Evolutionary conservation across 2,113 vertebrate species (phyloP).

Genomic region (Tychaedon coryphoeus): DNA sequence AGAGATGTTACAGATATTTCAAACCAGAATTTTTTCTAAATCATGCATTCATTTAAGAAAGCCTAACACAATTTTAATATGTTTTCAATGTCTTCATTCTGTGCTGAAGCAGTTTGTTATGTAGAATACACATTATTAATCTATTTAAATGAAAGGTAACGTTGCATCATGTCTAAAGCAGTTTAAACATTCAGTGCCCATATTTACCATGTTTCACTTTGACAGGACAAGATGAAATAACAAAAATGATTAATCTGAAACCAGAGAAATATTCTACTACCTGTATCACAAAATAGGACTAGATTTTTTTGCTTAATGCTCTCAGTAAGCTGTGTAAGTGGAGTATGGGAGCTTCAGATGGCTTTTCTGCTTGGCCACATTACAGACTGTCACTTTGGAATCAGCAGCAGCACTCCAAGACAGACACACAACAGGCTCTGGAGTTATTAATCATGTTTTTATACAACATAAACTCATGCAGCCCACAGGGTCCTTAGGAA

Average conservation of each 20-base stretch:
- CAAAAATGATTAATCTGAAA: constrained; percentile 52
- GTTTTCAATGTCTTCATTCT: constrained; percentile 34
- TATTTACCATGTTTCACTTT: constrained; percentile 47
- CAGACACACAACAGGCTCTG: not conserved
- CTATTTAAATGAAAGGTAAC: constrained; percentile 54
- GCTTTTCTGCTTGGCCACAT: not conserved
- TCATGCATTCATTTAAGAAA: constrained; percentile 33
- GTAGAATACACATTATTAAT: constrained; percentile 54
- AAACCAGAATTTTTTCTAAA: constrained; percentile 8
- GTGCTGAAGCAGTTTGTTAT: constrained; percentile 57
- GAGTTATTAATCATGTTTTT: not conserved
- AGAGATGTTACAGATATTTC: not conserved
- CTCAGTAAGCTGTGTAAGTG: not conserved
- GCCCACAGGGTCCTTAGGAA: not conserved
- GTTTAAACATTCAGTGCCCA: constrained; percentile 43
- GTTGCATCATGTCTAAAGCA: not conserved
- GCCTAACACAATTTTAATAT: constrained; percentile 36
- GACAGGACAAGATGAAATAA: constrained; percentile 53
- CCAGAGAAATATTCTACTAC: constrained; percentile 10
- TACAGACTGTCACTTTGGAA: not conserved
- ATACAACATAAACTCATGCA: not conserved
- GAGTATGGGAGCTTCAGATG: not conserved
- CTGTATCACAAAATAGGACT: not conserved
- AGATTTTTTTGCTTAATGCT: not conserved
- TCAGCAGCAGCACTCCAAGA: not conserved